Conservation (phyloP, 2,113 vertebrate species). For the Antennarius striatus region DNA sequence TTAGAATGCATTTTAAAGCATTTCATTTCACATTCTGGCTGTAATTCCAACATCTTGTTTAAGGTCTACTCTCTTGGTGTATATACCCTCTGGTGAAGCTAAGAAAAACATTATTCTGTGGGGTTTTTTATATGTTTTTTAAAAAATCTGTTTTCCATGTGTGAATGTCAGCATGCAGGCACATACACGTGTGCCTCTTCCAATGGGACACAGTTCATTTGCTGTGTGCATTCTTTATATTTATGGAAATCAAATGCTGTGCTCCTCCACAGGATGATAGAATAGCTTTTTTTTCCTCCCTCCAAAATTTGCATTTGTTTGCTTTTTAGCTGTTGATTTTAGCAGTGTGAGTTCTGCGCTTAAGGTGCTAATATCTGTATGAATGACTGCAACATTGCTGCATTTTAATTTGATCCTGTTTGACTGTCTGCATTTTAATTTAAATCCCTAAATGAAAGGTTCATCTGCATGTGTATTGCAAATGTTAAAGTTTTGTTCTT, state of each 20-base stretch:
- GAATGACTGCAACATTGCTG: constrained; percentile 59
- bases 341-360: constrained; percentile 55
- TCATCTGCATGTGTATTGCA: constrained; percentile 37
- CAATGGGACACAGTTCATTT: constrained; percentile 34
- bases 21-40: constrained; percentile 59
- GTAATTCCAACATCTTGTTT: constrained; percentile 58
- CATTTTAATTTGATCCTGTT: constrained; percentile 68
- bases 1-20: constrained; percentile 60
- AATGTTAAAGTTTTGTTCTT: constrained; percentile 39
- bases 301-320: constrained; percentile 55
- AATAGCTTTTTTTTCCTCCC: constrained; percentile 26
- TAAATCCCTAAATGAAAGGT: constrained; percentile 51
- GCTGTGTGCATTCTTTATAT: constrained; percentile 59
- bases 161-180: constrained; percentile 10
- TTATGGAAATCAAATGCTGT: constrained; percentile 62
- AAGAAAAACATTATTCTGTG: neutral
- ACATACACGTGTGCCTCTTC: constrained; percentile 14
- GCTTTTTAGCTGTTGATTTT: constrained; percentile 67
- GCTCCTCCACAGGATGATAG: constrained; percentile 52
- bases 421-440: constrained; percentile 56
- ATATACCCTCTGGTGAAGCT: constrained; percentile 35
- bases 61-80: constrained; percentile 39
- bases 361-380: constrained; percentile 72
- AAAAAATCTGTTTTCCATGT: constrained; percentile 5
- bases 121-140: constrained; percentile 13